Percentiles rank a stretch among this genome's conserved stretches.
Evolutionary conservation across 2,113 vertebrate species (phyloP).

Genomic region (Hippopotamus amphibius): DNA sequence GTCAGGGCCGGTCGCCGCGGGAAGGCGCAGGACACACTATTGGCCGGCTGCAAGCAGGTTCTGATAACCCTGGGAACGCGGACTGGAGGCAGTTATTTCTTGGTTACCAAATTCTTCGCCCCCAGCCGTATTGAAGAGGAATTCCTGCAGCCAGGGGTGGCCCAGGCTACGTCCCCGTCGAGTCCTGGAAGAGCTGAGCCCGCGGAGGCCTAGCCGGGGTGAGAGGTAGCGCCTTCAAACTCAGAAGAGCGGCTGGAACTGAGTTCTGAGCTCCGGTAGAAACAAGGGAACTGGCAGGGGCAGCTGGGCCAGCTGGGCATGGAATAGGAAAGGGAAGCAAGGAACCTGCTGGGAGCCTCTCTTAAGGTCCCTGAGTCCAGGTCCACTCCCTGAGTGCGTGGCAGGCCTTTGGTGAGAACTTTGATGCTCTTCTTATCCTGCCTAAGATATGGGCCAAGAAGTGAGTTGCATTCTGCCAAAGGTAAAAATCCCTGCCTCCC

Average conservation of each 20-base stretch:
- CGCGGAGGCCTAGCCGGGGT: not conserved
- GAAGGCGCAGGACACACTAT: not conserved
- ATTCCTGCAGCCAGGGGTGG: not conserved
- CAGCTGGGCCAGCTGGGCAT: not conserved
- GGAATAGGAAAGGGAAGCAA: not conserved
- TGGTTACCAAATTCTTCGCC: not conserved
- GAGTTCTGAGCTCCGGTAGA: not conserved
- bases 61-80: not conserved
- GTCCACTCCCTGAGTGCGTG: not conserved
- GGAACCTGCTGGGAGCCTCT: not conserved
- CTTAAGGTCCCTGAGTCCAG: not conserved
- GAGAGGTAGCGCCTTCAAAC: not conserved
- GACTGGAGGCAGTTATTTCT: not conserved
- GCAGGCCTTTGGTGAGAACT: not conserved
- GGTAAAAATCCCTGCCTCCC: not conserved
- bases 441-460: slow-evolving; percentile 15
- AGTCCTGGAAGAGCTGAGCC: not conserved
- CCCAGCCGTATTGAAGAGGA: not conserved
- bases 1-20: slow-evolving; percentile 23
- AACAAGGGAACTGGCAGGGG: not conserved
- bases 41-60: not conserved
- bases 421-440: not conserved
- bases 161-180: not conserved
- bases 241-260: not conserved
- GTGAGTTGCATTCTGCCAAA: not conserved